A percentile compares a stretch with the other conserved stretches of the same genome.
phyloP scores from a whole-genome alignment of 2,888 invertebrate genomes.

The Acronicta aceris region DNA sequence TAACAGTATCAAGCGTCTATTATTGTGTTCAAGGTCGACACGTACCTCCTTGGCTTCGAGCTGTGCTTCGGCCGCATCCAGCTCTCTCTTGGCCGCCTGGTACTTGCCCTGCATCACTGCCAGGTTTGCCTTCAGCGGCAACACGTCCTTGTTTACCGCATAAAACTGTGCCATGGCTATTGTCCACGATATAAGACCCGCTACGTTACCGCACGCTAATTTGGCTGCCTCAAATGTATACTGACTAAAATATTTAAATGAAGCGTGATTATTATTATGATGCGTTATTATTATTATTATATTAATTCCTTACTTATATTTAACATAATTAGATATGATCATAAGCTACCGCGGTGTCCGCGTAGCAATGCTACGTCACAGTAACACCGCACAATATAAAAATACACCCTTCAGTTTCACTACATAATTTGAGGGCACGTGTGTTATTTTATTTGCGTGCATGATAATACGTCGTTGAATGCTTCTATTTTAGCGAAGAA shows the following conservation, averaged over 20 bases:
- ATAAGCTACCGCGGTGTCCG: too few species aligned
- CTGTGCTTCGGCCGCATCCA: slow-evolving; percentile 89
- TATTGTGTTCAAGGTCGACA: background rate
- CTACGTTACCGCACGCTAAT: slow-evolving; percentile 96
- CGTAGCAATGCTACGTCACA: too few species aligned
- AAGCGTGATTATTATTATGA: background rate
- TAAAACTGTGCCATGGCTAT: slow-evolving; percentile 95
- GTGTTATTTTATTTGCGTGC: too few species aligned
- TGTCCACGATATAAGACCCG: slow-evolving; percentile 96
- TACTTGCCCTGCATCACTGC: slow-evolving; percentile 94
- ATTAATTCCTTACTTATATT: too few species aligned
- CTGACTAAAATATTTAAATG: slow-evolving; percentile 62
- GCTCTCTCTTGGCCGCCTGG: slow-evolving; percentile 90
- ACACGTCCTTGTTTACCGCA: slow-evolving; percentile 95
- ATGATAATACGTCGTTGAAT: too few species aligned
- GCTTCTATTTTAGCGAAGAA: too few species aligned
- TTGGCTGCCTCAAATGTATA: slow-evolving; percentile 96
- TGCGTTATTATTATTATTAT: too few species aligned
- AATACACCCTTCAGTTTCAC: too few species aligned
- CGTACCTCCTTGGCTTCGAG: slow-evolving; percentile 86
- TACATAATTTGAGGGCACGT: too few species aligned
- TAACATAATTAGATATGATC: too few species aligned
- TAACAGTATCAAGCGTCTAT: too few species aligned
- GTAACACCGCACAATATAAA: too few species aligned
- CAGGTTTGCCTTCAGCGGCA: slow-evolving; percentile 95